These are phyloP conservation scores for Taxidea taxus DNA, from an alignment of 2,113 vertebrate genomes.

Conservation along the genomic window DNA sequence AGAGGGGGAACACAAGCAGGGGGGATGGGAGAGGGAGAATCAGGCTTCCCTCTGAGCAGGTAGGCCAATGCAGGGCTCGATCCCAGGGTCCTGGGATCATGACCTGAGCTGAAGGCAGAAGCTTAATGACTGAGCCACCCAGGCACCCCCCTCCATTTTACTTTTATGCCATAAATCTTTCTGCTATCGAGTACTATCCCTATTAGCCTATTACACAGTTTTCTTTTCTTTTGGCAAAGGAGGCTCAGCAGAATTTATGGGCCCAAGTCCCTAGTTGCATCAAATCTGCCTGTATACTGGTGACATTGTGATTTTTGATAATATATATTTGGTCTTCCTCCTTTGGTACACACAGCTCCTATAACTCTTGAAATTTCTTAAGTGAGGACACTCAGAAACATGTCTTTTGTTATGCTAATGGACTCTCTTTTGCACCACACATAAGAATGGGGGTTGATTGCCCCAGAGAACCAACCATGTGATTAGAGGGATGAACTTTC, in stretches of 20 bases:
- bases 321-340: not conserved
- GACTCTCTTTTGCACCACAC: not conserved
- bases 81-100: too few species aligned
- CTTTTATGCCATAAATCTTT: not conserved
- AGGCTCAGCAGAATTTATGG: not conserved
- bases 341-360: not conserved
- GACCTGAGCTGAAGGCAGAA: too few species aligned
- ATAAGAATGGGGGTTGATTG: not conserved
- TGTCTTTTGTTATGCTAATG: not conserved
- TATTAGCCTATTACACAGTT: too few species aligned
- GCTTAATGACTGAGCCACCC: too few species aligned
- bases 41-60: too few species aligned
- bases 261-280: not conserved
- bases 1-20: too few species aligned
- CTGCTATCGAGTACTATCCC: not conserved
- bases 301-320: not conserved
- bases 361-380: not conserved
- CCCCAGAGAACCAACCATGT: not conserved
- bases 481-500: not conserved
- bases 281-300: not conserved
- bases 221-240: not conserved
- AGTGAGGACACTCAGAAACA: not conserved
- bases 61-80: too few species aligned
- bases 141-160: not conserved
- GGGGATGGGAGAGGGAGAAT: too few species aligned